Conservation (phyloP, 2,113 vertebrate species). For the Bolborhynchus lineola region DNA sequence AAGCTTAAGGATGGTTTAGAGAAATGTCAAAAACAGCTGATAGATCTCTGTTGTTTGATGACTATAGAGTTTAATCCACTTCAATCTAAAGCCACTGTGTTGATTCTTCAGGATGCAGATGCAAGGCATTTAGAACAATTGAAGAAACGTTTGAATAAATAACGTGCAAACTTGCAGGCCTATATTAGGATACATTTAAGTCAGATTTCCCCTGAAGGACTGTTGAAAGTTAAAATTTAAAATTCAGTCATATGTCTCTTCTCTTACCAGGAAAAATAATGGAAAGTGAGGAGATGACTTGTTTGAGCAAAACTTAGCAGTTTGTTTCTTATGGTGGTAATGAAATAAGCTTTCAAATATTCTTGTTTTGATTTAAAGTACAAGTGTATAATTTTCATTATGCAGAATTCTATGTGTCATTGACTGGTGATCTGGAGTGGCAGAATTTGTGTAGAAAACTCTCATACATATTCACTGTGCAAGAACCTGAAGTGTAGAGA, state of each 20-base stretch:
- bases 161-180: neutral
- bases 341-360: neutral
- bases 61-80: slow-evolving; percentile 77
- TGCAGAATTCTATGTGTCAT: neutral
- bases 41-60: slow-evolving; percentile 94
- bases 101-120: slow-evolving; percentile 74
- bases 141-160: slow-evolving; percentile 75
- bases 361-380: neutral
- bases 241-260: neutral
- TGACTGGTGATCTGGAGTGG: neutral
- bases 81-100: slow-evolving; percentile 74
- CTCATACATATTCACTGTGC: neutral
- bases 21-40: slow-evolving; percentile 79
- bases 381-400: neutral
- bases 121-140: slow-evolving; percentile 74
- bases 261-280: neutral
- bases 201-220: neutral
- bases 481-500: neutral
- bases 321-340: neutral
- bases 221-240: neutral
- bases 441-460: neutral
- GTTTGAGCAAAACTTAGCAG: neutral
- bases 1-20: slow-evolving; percentile 82
- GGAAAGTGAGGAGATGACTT: neutral
- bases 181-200: neutral